Conservation (phyloP, 2,113 vertebrate species). For the Ptyas mucosa region DNA sequence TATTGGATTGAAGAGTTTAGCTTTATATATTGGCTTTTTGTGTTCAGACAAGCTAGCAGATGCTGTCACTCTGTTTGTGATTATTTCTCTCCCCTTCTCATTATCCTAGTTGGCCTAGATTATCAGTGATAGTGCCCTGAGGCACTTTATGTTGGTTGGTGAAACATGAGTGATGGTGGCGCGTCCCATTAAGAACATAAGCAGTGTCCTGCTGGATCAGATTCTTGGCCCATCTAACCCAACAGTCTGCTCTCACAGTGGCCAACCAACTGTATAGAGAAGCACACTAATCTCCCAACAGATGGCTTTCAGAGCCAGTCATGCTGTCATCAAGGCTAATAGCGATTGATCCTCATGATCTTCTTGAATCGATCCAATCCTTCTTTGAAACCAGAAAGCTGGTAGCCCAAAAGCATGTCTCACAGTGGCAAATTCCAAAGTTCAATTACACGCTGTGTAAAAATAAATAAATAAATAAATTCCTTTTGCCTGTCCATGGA, state of each 20-base stretch:
- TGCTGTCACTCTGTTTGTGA: neutral
- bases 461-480: neutral
- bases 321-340: neutral
- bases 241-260: neutral
- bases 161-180: neutral
- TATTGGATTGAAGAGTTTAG: neutral
- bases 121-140: neutral
- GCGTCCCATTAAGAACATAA: neutral
- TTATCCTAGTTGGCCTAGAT: neutral
- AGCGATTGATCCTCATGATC: neutral
- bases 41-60: neutral
- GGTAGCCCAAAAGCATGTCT: neutral
- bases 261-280: neutral
- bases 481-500: neutral
- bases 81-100: neutral
- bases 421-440: neutral
- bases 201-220: neutral
- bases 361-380: neutral
- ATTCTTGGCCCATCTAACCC: neutral
- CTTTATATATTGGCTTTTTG: neutral
- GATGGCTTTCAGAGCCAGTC: neutral
- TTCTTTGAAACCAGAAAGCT: neutral
- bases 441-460: neutral
- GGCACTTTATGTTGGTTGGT: neutral
- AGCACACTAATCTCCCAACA: neutral